Evolutionary conservation across 2,113 vertebrate species (phyloP).

Genomic region (Gorsachius goisagi): DNA sequence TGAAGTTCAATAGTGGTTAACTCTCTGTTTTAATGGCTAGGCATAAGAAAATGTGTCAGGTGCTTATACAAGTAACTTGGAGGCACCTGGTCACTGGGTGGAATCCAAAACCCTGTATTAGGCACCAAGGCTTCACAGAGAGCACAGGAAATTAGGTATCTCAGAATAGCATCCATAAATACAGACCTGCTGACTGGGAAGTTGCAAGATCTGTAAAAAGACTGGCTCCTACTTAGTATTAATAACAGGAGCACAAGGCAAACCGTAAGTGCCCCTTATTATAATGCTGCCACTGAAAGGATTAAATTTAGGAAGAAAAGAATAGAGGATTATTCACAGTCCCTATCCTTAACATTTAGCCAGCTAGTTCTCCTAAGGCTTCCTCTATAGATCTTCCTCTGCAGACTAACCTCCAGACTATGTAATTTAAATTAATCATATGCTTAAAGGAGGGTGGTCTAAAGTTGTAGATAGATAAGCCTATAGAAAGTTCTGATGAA

Average conservation of each 20-base stretch:
- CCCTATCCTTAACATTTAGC: background rate
- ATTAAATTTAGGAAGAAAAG: background rate
- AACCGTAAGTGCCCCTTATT: background rate
- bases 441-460: background rate
- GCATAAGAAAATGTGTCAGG: background rate
- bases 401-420: background rate
- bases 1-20: background rate
- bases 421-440: background rate
- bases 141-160: slow-evolving; percentile 53
- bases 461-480: background rate
- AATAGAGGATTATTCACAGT: background rate
- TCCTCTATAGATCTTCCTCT: background rate
- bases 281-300: background rate
- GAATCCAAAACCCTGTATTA: slow-evolving; percentile 44
- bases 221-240: background rate
- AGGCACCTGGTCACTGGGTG: slow-evolving; percentile 52
- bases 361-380: background rate
- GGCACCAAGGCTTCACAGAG: slow-evolving; percentile 48
- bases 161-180: slow-evolving; percentile 63
- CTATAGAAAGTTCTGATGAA: background rate
- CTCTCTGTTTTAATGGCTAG: background rate
- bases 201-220: slow-evolving; percentile 13
- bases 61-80: background rate
- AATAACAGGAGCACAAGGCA: background rate
- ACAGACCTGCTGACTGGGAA: slow-evolving; percentile 43